Percentiles rank a stretch among this genome's conserved stretches.
phyloP scores from a whole-genome alignment of 2,113 vertebrate genomes.

The Tiliqua scincoides region DNA sequence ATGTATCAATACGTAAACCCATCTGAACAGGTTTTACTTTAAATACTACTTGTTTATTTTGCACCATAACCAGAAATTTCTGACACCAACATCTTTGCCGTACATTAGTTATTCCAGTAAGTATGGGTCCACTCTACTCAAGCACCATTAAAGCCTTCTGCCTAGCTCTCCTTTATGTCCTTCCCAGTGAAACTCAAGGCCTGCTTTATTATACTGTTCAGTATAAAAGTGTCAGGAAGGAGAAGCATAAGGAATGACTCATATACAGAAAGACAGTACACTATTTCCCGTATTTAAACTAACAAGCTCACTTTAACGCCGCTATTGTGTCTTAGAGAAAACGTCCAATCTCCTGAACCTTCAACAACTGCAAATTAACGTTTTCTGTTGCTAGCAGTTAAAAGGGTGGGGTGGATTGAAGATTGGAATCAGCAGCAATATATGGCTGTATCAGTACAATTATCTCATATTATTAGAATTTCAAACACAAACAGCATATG shows the following conservation, averaged over 20 bases:
- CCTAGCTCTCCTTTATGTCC: constrained; percentile 59
- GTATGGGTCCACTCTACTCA: constrained; percentile 70
- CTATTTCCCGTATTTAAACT: constrained; percentile 73
- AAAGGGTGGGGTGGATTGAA: not conserved
- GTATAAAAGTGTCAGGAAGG: not conserved
- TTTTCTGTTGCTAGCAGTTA: constrained; percentile 47
- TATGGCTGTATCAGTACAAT: constrained; percentile 12
- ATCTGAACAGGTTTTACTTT: too few relatives aligned
- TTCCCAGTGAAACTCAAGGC: constrained; percentile 60
- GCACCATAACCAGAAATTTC: constrained; percentile 53
- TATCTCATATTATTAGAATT: constrained; percentile 30
- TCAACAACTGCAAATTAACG: constrained; percentile 59
- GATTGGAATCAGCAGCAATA: constrained; percentile 33
- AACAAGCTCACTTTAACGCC: constrained; percentile 68
- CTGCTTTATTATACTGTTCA: constrained; percentile 71
- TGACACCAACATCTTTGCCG: constrained; percentile 27
- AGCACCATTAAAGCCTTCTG: constrained; percentile 2
- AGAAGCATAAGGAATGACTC: constrained; percentile 30
- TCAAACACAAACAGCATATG: constrained; percentile 12
- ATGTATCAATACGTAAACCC: too few relatives aligned
- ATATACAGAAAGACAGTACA: constrained; percentile 49
- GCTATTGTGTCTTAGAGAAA: constrained; percentile 48
- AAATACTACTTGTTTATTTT: too few relatives aligned
- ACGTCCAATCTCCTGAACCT: constrained; percentile 49
- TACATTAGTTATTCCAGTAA: constrained; percentile 70